Evolutionary conservation across 2,888 invertebrate genomes (phyloP), one percentile per base, ranked within the genome.

Genomic region (Campopleginae sp.): DNA sequence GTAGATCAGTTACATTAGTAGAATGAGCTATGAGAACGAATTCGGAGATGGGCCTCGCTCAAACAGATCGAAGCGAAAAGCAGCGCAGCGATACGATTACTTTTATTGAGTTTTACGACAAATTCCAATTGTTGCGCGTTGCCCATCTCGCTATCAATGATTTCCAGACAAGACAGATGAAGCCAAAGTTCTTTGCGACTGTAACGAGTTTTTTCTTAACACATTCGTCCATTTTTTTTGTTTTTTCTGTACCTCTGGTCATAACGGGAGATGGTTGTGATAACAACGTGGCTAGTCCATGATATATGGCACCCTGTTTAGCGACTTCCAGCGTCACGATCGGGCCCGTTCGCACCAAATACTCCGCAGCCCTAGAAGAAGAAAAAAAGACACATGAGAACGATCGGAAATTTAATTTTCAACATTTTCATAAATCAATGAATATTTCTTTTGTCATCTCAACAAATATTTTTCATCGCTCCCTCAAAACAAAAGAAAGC

Each of bases 251-350:
- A 97, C 97, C 97, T 95, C 97, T 95, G 90, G 96, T 95, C 93
- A 96, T 96, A 86, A 96, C 95, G 77, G 98, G 98, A 89, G 97
- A 97, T 14, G 98, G 98, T 93, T 98, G 98, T 89, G 98, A 98
- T 72, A 99, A 95, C 84, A 99, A 95, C 19, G 98, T 98, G 19
- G 98, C 98, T 79, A 99, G 95, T 38, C 99, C 99, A 94, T 99
- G 99, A 93, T 98, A 97, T 91, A 99, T 97, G 72, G 99, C 99
- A 72, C 99, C 99, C 94, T 99, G 98, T 94, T 99, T 99, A 33
- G 98, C 99, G 84, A 99, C 99, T 94, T 99, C 98, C 87, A 99
- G 94, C 8, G 97, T 97, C 42, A 99, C 99, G 6, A 98, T 96
- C 58, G 98, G 98, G 10, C 99, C 99, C 17, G 99, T 99, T 79